phyloP scores from a whole-genome alignment of 2,797 vertebrate species.

The Typhlichthys subterraneus region DNA sequence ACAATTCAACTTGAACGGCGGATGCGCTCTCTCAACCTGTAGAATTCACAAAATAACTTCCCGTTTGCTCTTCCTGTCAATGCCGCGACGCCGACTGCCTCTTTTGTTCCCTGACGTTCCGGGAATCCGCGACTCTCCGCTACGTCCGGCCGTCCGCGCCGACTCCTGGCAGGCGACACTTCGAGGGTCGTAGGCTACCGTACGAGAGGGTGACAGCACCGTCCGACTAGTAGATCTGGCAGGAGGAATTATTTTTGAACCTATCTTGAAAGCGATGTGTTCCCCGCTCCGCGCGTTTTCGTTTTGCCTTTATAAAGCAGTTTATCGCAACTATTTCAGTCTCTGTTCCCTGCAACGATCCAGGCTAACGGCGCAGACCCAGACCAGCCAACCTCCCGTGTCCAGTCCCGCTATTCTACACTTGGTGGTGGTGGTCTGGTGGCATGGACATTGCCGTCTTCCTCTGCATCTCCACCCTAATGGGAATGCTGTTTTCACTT shows the following conservation, averaged over 20 bases:
- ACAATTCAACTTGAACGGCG: slow-evolving; percentile 30
- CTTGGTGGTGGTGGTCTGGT: slow-evolving; percentile 53
- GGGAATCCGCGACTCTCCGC: slow-evolving; percentile 23
- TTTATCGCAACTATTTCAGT: slow-evolving; percentile 58
- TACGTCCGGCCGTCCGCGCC: not conserved
- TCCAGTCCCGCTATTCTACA: slow-evolving; percentile 80
- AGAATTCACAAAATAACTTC: slow-evolving; percentile 69
- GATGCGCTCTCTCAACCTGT: slow-evolving; percentile 71
- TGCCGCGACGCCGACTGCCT: slow-evolving; percentile 19
- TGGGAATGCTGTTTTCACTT: slow-evolving; percentile 62
- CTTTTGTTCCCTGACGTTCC: slow-evolving; percentile 24
- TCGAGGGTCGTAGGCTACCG: slow-evolving; percentile 22
- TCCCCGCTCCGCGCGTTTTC: slow-evolving; percentile 34
- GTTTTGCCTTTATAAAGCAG: slow-evolving; percentile 13
- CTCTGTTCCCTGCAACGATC: slow-evolving; percentile 33
- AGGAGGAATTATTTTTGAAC: not conserved
- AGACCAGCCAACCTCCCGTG: slow-evolving; percentile 79
- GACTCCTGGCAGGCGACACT: not conserved
- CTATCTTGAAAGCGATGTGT: slow-evolving; percentile 32
- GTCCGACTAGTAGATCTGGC: slow-evolving; percentile 15
- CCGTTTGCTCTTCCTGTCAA: slow-evolving; percentile 23
- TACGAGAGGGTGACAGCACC: slow-evolving; percentile 47
- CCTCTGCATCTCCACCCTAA: slow-evolving; percentile 76
- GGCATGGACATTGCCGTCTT: slow-evolving; percentile 67
- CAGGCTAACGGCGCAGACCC: slow-evolving; percentile 40